Evolutionary conservation across 2,797 vertebrate genomes (phyloP).

Genomic region (Coendou prehensilis): DNA sequence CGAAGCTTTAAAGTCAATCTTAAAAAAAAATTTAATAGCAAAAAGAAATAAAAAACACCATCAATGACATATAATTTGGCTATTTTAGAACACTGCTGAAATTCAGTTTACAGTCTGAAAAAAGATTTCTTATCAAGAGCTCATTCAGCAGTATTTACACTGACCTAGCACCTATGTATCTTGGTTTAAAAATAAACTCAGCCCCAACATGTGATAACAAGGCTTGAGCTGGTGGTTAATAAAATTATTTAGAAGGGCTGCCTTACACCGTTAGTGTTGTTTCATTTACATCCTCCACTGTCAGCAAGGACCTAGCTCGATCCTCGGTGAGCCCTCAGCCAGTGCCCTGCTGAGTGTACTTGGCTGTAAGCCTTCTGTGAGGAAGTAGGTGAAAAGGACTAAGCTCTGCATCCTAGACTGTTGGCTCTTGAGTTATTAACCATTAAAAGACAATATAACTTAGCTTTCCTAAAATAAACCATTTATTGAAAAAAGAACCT

Average conservation of each 20-base stretch:
- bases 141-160: neutral
- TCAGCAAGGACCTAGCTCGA: neutral
- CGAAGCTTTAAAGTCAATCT: constrained; percentile 21
- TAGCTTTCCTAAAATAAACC: constrained; percentile 92
- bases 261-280: fast-evolving
- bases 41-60: neutral
- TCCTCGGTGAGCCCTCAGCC: fast-evolving
- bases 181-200: neutral
- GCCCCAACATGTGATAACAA: neutral
- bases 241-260: neutral
- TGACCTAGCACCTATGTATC: neutral
- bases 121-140: neutral
- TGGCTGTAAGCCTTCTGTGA: neutral
- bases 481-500: constrained; percentile 91
- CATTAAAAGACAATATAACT: constrained; percentile 66
- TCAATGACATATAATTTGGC: neutral
- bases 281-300: neutral
- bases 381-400: neutral
- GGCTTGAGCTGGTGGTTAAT: neutral
- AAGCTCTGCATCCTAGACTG: no score
- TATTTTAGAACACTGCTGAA: neutral
- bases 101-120: neutral
- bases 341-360: fast-evolving
- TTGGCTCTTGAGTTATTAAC: neutral
- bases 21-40: neutral